Conservation (phyloP, 1,140 invertebrate species). For the Drosophila saltans region DNA sequence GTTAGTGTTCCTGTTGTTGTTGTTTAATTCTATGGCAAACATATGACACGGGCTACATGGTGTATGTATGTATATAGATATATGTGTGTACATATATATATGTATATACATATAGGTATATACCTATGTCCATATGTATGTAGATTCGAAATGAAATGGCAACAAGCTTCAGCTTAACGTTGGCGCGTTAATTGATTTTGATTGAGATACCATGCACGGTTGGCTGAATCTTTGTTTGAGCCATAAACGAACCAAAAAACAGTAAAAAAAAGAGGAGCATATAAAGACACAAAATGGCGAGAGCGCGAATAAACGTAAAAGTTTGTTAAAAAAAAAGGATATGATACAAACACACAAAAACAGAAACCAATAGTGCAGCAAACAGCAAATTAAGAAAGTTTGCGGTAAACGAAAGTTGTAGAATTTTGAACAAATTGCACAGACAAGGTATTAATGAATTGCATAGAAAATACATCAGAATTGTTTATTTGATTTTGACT, state of each 20-base stretch:
- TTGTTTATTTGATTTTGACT: no score
- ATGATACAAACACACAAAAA: neutral
- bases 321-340: neutral
- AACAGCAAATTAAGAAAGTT: no score
- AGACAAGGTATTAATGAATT: no score
- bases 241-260: conserved; percentile 17
- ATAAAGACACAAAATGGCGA: neutral
- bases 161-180: conserved; percentile 54
- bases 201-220: conserved; percentile 40
- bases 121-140: neutral
- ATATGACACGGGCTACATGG: conserved; percentile 56
- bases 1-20: conserved; percentile 36
- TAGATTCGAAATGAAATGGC: conserved; percentile 53
- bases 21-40: conserved; percentile 43
- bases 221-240: conserved; percentile 25
- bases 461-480: no score
- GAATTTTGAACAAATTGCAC: no score
- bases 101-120: neutral
- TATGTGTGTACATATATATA: neutral
- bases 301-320: neutral
- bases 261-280: neutral
- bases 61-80: conserved; percentile 1
- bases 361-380: no score
- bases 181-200: conserved; percentile 60
- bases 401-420: no score